Evolutionary conservation across 1,140 invertebrate genomes (phyloP), one percentile per base, ranked within the genome.

Genomic region (Drosophila tropicalis): DNA sequence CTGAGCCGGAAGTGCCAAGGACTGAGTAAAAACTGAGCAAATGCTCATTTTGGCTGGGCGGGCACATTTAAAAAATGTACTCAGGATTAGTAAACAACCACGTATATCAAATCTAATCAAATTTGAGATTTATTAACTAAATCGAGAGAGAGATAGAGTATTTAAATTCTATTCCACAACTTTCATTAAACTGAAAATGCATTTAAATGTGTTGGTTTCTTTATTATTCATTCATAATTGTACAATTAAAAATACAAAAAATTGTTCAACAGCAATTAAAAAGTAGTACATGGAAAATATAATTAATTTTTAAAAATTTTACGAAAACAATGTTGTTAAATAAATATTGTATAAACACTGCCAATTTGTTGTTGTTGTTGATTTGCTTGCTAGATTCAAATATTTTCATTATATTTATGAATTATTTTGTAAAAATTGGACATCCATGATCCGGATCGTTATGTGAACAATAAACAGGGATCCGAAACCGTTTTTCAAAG

Each of bases 291-390:
- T 77, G 72, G 72, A 84, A 72, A 70, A 70, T 78, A 71, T 63
- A 81, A 73, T 22, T 51, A 29, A 29, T 29, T 29, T 29, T 9
- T 51, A 22, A 47, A 19, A 51, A 29, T 29, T 51, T 51, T 51
- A 87, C 79, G 72, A 81, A 84, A 89, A 84, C 68, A 84, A 90
- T 51, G 77, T 64, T 81, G 82, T 89, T 29, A 29, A 29, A 89
- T 89, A 89, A 89, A 89, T 89, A 89, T 90, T 81, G 70, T 89
- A 75, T 78, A 79, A 84, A 89, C 83, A 76, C 62, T 82, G 76
- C 73, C 40, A 62, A 62, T 62, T 39, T 66, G 13, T 65, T 40
- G 19, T 41, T 34, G 56, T 25, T 66, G 29, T 29, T 40, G 19
- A 29, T 39, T 62, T 25, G 62, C 29, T 22, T 41, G 67, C 70